Conservation (phyloP, 2,797 vertebrate species). For the Saxicola maurus region DNA sequence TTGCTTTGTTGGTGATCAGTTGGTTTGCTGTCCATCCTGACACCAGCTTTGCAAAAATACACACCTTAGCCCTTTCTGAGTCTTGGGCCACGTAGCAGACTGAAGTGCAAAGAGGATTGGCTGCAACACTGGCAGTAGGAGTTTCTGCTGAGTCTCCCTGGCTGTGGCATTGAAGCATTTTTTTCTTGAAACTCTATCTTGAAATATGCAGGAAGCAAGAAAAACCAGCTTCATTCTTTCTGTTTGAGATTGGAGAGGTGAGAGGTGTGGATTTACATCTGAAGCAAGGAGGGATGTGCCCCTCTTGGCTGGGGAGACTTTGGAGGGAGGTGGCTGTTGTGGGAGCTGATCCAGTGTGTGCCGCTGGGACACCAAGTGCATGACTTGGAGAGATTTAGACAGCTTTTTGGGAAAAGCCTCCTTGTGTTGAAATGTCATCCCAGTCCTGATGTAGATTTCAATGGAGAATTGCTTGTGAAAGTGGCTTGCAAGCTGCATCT, state of each 20-base stretch:
- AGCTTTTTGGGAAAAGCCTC: background rate
- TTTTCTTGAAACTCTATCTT: conserved; percentile 28
- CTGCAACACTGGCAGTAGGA: background rate
- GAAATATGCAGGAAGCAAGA: conserved; percentile 17
- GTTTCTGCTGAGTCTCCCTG: background rate
- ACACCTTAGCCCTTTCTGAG: background rate
- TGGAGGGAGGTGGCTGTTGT: background rate
- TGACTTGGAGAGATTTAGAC: background rate
- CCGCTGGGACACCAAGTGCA: fast-evolving
- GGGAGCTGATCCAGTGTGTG: fast-evolving
- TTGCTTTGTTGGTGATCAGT: background rate
- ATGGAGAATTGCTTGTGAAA: background rate
- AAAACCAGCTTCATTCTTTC: conserved; percentile 19
- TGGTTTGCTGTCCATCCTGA: background rate
- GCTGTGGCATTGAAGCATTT: background rate
- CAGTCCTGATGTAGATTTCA: background rate
- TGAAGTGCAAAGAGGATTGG: background rate
- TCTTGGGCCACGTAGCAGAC: background rate
- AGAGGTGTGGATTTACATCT: background rate
- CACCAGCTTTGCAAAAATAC: background rate
- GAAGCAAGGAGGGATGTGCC: background rate
- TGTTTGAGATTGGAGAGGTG: background rate
- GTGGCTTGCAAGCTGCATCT: background rate
- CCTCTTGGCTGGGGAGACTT: background rate
- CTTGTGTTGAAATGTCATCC: background rate